Conservation (phyloP, 92 coral and sea anemone genomes). For the Anthopleura xanthogrammica region DNA sequence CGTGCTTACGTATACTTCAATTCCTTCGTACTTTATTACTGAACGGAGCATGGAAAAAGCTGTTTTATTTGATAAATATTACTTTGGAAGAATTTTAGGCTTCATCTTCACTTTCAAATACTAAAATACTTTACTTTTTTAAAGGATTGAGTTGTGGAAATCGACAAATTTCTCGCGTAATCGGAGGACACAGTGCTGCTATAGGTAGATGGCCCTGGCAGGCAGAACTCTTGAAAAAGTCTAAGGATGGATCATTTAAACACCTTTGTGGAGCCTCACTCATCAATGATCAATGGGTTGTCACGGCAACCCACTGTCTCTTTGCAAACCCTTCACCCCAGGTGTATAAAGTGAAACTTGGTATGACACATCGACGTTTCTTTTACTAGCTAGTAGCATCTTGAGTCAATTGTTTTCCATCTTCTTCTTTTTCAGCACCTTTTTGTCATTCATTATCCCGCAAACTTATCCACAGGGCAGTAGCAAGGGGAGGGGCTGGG, state of each 20-base stretch:
- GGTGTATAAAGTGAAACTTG: constrained; percentile 19
- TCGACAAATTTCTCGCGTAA: constrained; percentile 5
- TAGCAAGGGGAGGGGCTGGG: no score
- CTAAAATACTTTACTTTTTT: not conserved
- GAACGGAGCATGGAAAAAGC: no score
- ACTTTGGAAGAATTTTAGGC: no score
- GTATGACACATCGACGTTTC: not conserved
- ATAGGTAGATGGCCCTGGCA: constrained; percentile 18
- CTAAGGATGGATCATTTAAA: constrained; percentile 3
- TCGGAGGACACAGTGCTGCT: not conserved
- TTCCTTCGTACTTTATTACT: no score
- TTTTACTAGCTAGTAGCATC: no score
- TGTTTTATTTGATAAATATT: no score
- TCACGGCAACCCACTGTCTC: constrained; percentile 20
- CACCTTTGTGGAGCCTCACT: constrained; percentile 23
- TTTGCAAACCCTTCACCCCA: not conserved
- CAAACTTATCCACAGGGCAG: no score
- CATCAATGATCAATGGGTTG: constrained; percentile 28
- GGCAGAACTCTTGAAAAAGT: not conserved
- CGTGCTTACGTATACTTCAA: no score
- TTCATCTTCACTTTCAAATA: no score
- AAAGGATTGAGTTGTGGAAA: not conserved
- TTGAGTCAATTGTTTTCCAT: no score
- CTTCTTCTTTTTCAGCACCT: no score
- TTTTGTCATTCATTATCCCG: no score